These are phyloP conservation scores for Ptychodera flava DNA, from an alignment of 35 echinoderm and acorn worm species.

Conservation along the genomic window DNA sequence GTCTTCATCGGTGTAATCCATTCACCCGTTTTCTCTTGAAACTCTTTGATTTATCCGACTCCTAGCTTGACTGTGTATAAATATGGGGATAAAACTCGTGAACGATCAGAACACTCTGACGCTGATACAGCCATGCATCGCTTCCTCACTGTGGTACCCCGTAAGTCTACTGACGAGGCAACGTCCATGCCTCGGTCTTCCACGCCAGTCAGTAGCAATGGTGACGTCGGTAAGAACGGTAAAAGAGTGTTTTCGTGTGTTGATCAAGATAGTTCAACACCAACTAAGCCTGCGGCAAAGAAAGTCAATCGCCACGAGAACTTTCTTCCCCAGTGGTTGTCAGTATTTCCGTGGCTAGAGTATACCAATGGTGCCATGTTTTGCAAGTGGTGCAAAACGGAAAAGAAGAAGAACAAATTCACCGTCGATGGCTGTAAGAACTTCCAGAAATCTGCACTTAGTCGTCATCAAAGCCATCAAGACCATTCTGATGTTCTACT, in stretches of 20 bases:
- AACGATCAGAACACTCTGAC: background rate
- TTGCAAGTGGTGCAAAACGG: background rate
- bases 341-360: background rate
- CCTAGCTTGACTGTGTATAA: background rate
- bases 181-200: background rate
- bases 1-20: background rate
- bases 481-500: background rate
- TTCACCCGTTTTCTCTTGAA: background rate
- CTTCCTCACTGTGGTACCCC: background rate
- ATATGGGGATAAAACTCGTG: background rate
- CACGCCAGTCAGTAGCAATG: background rate
- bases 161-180: background rate
- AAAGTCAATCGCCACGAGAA: background rate
- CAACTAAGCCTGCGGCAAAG: background rate
- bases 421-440: background rate
- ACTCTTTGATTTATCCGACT: background rate
- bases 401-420: background rate
- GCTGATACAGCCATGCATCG: background rate
- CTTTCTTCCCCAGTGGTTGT: background rate
- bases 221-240: background rate
- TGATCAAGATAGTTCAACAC: background rate
- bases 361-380: background rate
- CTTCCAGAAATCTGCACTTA: background rate
- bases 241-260: background rate
- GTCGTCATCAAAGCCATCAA: background rate